phyloP scores from a whole-genome alignment of 2,888 invertebrate genomes.

The Hofmannophila pseudospretella region DNA sequence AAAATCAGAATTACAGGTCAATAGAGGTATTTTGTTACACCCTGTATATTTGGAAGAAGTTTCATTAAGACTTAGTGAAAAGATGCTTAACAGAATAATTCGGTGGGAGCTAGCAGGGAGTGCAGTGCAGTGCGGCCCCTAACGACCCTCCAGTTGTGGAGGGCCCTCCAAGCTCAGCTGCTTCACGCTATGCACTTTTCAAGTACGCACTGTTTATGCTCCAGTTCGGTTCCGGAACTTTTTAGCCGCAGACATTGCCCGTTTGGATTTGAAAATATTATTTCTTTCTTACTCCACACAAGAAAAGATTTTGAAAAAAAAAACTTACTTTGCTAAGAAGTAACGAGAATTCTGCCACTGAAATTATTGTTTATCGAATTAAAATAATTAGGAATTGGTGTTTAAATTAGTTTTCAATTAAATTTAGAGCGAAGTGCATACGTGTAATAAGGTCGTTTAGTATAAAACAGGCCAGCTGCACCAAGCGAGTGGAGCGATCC shows the following conservation, averaged over 20 bases:
- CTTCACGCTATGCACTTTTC: constrained; percentile 64
- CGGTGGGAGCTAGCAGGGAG: constrained; percentile 15
- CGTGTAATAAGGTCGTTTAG: too few species aligned
- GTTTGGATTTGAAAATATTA: constrained; percentile 38
- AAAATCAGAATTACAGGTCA: too few species aligned
- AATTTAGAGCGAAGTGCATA: too few species aligned
- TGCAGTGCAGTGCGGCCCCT: constrained; percentile 25
- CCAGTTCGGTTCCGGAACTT: constrained; percentile 47
- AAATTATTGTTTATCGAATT: too few species aligned
- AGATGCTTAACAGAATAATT: constrained; percentile 49
- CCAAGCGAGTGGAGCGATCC: constrained; percentile 25
- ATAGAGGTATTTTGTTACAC: background rate
- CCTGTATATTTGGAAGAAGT: background rate
- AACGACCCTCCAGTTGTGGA: constrained; percentile 51
- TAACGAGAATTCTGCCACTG: too few species aligned
- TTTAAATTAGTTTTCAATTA: too few species aligned
- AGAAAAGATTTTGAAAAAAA: too few species aligned
- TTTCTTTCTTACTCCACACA: too few species aligned
- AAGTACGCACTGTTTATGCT: constrained; percentile 69
- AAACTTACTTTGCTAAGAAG: too few species aligned
- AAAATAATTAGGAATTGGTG: too few species aligned
- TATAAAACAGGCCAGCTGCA: background rate
- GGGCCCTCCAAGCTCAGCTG: constrained; percentile 48
- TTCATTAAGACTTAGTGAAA: constrained; percentile 33
- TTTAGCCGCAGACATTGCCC: constrained; percentile 35